phyloP scores from a whole-genome alignment of 2,888 invertebrate genomes.

The Plemyria rubiginata region DNA sequence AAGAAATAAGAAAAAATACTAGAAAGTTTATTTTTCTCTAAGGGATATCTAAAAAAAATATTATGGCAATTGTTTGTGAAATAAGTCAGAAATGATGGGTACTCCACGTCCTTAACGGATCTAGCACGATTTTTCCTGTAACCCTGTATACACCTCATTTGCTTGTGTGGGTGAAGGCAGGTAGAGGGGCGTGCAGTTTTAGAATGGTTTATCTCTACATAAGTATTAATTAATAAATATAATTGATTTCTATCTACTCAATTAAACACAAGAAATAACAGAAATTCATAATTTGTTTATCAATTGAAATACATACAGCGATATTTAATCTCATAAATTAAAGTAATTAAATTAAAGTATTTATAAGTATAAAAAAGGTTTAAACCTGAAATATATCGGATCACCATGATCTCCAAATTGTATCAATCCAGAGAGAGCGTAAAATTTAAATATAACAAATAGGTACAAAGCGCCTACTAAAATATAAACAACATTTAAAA shows the following conservation, averaged over 20 bases:
- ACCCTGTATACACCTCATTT: too few species aligned
- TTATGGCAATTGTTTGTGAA: too few species aligned
- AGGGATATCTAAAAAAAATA: too few species aligned
- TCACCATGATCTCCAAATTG: conserved; percentile 14
- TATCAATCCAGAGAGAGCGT: conserved; percentile 29
- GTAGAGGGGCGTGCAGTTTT: too few species aligned
- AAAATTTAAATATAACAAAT: conserved; percentile 24
- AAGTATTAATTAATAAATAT: too few species aligned
- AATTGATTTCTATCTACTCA: background rate
- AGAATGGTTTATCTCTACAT: too few species aligned
- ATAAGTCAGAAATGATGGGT: too few species aligned
- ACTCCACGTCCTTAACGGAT: too few species aligned
- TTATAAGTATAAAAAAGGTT: conserved; percentile 6
- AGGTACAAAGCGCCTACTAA: conserved; percentile 16
- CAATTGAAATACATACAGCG: conserved; percentile 35
- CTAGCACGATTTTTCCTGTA: too few species aligned
- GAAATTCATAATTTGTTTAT: conserved; percentile 35
- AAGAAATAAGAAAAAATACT: too few species aligned
- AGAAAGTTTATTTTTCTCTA: too few species aligned
- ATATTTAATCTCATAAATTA: conserved; percentile 34
- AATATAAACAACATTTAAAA: conserved; percentile 23
- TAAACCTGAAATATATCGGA: conserved; percentile 14
- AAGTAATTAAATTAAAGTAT: conserved; percentile 10
- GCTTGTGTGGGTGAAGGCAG: too few species aligned
- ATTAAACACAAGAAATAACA: conserved; percentile 11